These are phyloP conservation scores for Dorcus hopei DNA, from an alignment of 2,888 invertebrate genomes.

Conservation along the genomic window DNA sequence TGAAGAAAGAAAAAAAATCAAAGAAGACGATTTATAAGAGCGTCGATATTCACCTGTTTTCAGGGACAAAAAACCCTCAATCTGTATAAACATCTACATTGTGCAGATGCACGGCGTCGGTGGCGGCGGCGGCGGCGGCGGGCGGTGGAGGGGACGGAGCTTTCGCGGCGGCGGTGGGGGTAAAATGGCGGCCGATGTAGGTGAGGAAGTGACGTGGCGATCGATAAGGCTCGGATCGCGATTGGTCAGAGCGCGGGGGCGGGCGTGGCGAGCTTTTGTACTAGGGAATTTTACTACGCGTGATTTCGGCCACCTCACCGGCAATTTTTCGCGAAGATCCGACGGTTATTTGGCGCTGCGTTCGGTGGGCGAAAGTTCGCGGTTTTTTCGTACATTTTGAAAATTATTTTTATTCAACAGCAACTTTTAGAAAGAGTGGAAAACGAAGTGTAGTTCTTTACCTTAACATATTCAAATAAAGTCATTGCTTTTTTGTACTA, in stretches of 20 bases:
- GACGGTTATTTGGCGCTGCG: no score
- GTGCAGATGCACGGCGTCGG: constrained; percentile 20
- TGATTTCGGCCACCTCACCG: constrained; percentile 33
- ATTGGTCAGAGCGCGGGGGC: constrained; percentile 42
- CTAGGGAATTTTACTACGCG: constrained; percentile 43
- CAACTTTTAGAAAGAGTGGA: no score
- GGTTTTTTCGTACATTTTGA: no score
- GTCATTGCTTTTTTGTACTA: no score
- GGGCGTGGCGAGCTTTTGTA: constrained; percentile 39
- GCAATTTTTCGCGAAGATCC: background rate
- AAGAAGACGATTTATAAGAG: background rate
- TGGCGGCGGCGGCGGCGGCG: constrained; percentile 6
- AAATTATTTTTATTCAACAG: no score
- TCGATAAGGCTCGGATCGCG: constrained; percentile 47
- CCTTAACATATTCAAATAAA: no score
- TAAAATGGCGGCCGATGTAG: constrained; percentile 47
- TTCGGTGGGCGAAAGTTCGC: no score
- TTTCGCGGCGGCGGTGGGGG: constrained; percentile 34
- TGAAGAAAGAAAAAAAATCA: background rate
- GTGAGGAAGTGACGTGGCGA: constrained; percentile 48
- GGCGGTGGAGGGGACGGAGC: constrained; percentile 19
- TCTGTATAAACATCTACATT: constrained; percentile 37
- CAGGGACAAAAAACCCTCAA: constrained; percentile 23
- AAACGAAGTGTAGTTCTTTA: no score
- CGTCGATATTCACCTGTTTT: constrained; percentile 25